These are phyloP conservation scores for Hirudo medicinalis DNA, from an alignment of 1,140 invertebrate species.

Conservation along the genomic window DNA sequence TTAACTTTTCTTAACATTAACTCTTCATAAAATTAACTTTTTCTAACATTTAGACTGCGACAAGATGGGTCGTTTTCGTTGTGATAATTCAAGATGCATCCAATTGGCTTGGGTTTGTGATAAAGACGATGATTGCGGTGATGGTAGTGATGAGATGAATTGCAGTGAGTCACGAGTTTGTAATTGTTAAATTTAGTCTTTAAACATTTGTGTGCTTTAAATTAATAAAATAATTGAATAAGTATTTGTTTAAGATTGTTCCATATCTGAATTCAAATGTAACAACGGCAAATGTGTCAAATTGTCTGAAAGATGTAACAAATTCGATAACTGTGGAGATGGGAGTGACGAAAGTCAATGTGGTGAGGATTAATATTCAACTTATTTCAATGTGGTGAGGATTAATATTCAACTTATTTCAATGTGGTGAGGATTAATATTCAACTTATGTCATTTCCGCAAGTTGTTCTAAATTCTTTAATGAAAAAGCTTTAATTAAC, in stretches of 20 bases:
- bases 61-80: background rate
- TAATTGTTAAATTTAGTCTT: background rate
- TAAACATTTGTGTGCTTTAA: background rate
- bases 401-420: too few relatives aligned
- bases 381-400: background rate
- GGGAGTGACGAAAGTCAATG: background rate
- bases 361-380: background rate
- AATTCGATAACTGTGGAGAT: background rate
- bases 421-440: background rate
- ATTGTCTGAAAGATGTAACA: constrained; percentile 66
- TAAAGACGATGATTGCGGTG: constrained; percentile 12
- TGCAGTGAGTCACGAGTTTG: constrained; percentile 20
- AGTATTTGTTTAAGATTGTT: background rate
- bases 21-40: too few relatives aligned
- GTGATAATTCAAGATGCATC: constrained; percentile 13
- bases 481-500: too few relatives aligned
- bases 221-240: background rate
- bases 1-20: too few relatives aligned
- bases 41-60: too few relatives aligned
- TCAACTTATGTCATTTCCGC: too few relatives aligned
- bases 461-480: too few relatives aligned
- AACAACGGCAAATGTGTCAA: constrained; percentile 59
- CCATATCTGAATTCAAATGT: constrained; percentile 28
- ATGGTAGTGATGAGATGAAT: constrained; percentile 7
- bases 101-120: constrained; percentile 1